These are phyloP conservation scores for Pantherophis alleghaniensis DNA, from an alignment of 2,797 vertebrate genomes.

Conservation along the genomic window DNA sequence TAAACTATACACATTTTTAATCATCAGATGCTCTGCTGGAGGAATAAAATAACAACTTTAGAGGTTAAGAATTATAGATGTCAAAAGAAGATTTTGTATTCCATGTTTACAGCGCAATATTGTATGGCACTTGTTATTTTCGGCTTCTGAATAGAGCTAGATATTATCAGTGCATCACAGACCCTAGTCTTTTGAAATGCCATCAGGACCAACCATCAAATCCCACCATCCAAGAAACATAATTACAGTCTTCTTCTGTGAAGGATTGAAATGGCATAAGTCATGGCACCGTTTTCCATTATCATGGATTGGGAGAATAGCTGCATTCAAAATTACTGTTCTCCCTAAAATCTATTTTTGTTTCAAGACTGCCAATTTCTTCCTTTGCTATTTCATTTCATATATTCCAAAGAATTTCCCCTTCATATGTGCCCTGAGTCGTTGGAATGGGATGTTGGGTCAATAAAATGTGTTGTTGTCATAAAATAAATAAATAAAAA, in stretches of 20 bases:
- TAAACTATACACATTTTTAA: neutral
- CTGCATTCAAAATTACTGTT: neutral
- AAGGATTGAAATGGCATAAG: neutral
- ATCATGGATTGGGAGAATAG: neutral
- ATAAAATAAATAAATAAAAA: neutral
- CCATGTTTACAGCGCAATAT: neutral
- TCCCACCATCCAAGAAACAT: neutral
- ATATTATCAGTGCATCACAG: neutral
- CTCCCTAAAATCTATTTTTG: neutral
- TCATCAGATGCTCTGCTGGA: neutral
- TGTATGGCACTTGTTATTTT: neutral
- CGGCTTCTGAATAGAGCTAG: neutral
- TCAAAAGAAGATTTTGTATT: neutral
- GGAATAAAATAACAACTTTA: neutral
- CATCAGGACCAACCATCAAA: neutral
- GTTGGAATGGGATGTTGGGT: neutral
- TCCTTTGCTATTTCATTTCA: neutral
- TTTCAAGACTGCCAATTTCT: neutral
- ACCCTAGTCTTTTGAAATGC: neutral
- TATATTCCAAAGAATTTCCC: neutral
- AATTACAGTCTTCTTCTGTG: neutral
- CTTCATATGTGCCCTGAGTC: neutral
- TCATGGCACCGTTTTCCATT: neutral
- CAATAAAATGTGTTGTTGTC: neutral
- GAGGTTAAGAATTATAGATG: neutral